Percentiles rank a stretch among this genome's conserved stretches.
Conservation (phyloP, 2,888 invertebrate species). For the Cerceris rybyensis region DNA sequence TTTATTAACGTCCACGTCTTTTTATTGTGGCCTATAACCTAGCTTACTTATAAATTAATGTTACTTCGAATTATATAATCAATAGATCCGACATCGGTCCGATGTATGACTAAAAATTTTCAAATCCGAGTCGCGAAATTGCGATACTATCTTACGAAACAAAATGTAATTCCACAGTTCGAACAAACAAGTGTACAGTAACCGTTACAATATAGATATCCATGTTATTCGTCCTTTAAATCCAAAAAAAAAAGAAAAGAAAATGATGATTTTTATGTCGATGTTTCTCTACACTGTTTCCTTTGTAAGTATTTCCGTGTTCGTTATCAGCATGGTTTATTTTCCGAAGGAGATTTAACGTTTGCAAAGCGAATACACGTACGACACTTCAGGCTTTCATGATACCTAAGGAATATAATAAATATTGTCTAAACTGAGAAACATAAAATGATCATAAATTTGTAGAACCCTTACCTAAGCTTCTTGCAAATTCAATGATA, state of each 20-base stretch:
- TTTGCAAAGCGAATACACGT: conserved; percentile 1
- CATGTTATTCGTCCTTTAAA: neutral
- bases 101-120: too few species aligned
- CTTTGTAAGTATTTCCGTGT: neutral
- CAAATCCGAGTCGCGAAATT: too few species aligned
- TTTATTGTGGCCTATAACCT: conserved; percentile 38
- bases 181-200: too few species aligned
- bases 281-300: neutral
- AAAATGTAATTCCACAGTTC: too few species aligned
- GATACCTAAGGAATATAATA: conserved; percentile 4
- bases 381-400: neutral
- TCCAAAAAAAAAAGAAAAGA: conserved; percentile 2
- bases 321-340: conserved; percentile 1
- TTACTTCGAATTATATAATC: neutral
- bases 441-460: conserved; percentile 3
- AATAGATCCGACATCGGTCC: too few species aligned
- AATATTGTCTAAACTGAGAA: neutral
- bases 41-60: conserved; percentile 53
- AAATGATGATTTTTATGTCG: conserved; percentile 3
- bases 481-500: conserved; percentile 3
- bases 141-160: too few species aligned
- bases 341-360: neutral
- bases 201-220: too few species aligned
- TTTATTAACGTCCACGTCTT: conserved; percentile 24
- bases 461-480: neutral